Conservation (phyloP, 2,113 vertebrate species). For the Anseranas semipalmata region DNA sequence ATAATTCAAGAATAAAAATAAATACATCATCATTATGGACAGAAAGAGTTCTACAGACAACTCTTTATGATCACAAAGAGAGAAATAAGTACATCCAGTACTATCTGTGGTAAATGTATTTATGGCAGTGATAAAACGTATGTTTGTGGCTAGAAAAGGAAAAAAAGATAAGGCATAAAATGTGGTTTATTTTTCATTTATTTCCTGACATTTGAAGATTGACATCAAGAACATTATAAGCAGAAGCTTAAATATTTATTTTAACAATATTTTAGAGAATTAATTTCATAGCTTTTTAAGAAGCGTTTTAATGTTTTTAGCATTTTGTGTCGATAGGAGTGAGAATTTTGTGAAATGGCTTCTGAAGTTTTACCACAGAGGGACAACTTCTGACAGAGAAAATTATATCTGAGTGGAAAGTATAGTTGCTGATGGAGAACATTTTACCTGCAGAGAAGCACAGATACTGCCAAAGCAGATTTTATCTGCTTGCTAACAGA, state of each 20-base stretch:
- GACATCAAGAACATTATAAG: background rate
- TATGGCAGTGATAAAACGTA: background rate
- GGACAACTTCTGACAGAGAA: conserved; percentile 9
- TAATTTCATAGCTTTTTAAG: background rate
- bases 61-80: background rate
- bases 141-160: background rate
- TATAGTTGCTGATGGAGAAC: conserved; percentile 27
- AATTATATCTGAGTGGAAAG: conserved; percentile 1
- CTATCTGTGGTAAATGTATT: background rate
- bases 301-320: background rate
- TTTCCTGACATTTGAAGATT: background rate
- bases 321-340: background rate
- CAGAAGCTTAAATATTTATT: background rate
- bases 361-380: conserved; percentile 30
- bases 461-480: conserved; percentile 22
- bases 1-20: background rate
- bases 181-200: background rate
- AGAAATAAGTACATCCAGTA: background rate
- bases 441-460: conserved; percentile 32
- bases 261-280: background rate
- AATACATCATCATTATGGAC: background rate
- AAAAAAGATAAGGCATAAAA: background rate
- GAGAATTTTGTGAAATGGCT: background rate
- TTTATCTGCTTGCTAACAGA: conserved; percentile 41
- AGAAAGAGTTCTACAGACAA: background rate